Evolutionary conservation across 2,113 vertebrate genomes (phyloP).

Genomic region (Microcebus jonahi): DNA sequence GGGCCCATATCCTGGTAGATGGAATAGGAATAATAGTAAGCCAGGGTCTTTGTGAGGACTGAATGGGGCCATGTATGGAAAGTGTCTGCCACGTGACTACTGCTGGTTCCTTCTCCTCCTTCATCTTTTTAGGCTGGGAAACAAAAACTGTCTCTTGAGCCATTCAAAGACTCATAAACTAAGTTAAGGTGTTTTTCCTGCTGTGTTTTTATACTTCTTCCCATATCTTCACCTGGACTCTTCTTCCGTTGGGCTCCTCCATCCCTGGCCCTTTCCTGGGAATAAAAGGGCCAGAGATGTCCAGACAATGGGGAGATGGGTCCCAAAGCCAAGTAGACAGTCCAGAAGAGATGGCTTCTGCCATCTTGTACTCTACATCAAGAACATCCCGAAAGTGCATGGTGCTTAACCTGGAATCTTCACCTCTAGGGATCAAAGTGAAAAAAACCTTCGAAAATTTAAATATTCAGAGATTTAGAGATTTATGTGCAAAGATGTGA

Average conservation of each 20-base stretch:
- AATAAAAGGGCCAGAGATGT: background rate
- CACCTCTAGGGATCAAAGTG: background rate
- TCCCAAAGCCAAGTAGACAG: background rate
- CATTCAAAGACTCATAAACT: background rate
- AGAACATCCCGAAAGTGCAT: background rate
- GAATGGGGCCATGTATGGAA: background rate
- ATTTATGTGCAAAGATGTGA: background rate
- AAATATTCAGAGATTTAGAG: constrained; percentile 19
- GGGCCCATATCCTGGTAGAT: background rate
- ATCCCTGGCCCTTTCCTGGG: background rate
- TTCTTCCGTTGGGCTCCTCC: background rate
- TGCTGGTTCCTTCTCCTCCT: background rate
- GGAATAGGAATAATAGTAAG: background rate
- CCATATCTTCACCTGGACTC: background rate
- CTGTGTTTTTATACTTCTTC: background rate
- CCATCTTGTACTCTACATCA: background rate
- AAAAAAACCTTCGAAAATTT: background rate
- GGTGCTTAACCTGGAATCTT: background rate
- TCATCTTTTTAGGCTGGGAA: background rate
- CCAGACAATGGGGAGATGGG: background rate
- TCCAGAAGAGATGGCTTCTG: background rate
- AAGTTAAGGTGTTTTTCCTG: background rate
- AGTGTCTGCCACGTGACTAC: too few relatives aligned
- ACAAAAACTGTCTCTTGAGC: background rate
- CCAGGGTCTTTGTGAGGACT: background rate